Evolutionary conservation across 1,140 invertebrate species (phyloP).

Genomic region (Drosophila melanica): DNA sequence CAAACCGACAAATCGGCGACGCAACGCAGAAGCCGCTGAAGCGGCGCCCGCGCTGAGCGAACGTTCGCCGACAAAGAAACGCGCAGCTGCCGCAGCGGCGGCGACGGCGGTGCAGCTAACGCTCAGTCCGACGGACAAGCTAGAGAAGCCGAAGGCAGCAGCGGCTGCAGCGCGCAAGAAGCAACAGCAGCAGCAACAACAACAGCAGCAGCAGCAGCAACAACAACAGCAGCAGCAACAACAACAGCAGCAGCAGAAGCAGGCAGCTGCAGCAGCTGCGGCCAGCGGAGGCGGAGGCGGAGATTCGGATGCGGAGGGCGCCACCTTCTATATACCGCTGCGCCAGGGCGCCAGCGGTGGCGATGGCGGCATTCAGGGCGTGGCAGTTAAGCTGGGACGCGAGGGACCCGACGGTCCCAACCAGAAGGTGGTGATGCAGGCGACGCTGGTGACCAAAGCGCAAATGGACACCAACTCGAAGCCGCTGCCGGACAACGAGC

Average conservation of each 20-base stretch:
- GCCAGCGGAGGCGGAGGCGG: conserved; percentile 28
- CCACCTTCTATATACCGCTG: conserved; percentile 89
- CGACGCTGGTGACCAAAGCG: conserved; percentile 88
- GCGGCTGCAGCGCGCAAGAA: conserved; percentile 56
- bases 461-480: conserved; percentile 84
- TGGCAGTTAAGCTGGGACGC: conserved; percentile 88
- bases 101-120: conserved; percentile 77
- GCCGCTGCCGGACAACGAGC: conserved; percentile 74
- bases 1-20: conserved; percentile 51
- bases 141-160: conserved; percentile 57
- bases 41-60: conserved; percentile 83
- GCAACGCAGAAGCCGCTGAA: conserved; percentile 25
- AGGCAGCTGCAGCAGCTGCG: conserved; percentile 13
- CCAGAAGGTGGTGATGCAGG: conserved; percentile 87
- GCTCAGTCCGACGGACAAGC: conserved; percentile 78
- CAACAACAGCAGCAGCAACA: conserved; percentile 25
- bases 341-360: conserved; percentile 86
- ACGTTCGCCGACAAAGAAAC: conserved; percentile 71
- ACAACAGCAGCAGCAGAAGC: conserved; percentile 19
- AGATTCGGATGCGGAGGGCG: conserved; percentile 84
- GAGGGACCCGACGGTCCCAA: conserved; percentile 87
- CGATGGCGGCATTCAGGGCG: conserved; percentile 87
- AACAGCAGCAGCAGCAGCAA: conserved; percentile 42
- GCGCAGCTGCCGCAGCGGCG: conserved; percentile 65
- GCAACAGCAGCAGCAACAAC: conserved; percentile 42